A percentile compares a stretch with the other conserved stretches of the same genome.
phyloP scores from a whole-genome alignment of 2,888 invertebrate species.

The Periphyllus acericola region DNA sequence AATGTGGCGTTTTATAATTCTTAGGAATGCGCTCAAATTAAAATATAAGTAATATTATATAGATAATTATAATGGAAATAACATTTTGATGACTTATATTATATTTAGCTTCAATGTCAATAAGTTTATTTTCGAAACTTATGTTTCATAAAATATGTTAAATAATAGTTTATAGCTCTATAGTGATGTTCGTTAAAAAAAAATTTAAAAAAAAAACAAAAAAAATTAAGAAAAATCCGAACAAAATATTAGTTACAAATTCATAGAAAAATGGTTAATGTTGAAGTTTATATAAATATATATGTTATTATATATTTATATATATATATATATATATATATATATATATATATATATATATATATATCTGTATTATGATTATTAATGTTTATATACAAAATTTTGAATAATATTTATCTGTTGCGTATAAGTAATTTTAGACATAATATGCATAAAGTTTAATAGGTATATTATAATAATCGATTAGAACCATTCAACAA shows the following conservation, averaged over 20 bases:
- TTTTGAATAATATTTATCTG: slow-evolving; percentile 4
- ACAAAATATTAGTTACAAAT: slow-evolving; percentile 2
- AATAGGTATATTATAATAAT: background rate
- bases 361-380: background rate
- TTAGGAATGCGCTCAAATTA: slow-evolving; percentile 53
- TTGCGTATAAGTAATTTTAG: background rate
- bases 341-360: slow-evolving; percentile 1
- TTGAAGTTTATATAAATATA: slow-evolving; percentile 25
- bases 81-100: background rate
- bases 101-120: background rate
- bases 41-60: slow-evolving; percentile 28
- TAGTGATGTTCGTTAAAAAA: background rate
- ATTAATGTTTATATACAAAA: slow-evolving; percentile 19
- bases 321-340: slow-evolving; percentile 17
- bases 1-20: slow-evolving; percentile 34
- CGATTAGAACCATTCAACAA: background rate
- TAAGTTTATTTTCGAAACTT: background rate
- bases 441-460: background rate
- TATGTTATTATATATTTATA: no score
- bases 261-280: background rate
- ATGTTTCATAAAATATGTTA: background rate
- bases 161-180: background rate
- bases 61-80: background rate
- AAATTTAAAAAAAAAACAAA: background rate
- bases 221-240: background rate